Base-by-base conservation (phyloP, 2,888 invertebrate genomes). In the Eilema depressum region DNA sequence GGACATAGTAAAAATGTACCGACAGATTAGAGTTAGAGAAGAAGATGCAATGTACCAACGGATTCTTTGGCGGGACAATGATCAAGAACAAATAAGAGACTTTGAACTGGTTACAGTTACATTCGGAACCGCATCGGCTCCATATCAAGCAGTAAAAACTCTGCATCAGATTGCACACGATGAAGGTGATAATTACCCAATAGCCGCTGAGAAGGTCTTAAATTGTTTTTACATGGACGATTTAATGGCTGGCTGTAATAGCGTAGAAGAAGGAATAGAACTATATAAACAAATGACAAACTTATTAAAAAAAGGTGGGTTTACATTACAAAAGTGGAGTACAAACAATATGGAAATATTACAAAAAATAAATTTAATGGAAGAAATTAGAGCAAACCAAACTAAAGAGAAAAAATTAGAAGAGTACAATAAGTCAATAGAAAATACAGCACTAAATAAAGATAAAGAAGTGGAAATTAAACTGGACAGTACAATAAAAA, bases 111-210 rank as follows among this genome's bases (percentile, higher is more conserved):
- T 57, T 11, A 57, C 57, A 8, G 79, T 86, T 2, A 87, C 84
- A 0, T 86, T 86, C 37, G 85, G 84, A 0, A 86, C 83, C 0
- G 74, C 83, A 0, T 77, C 75, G 0, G 86, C 85, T 0, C 86
- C 86, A 7, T 85, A 82, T 62, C 66, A 84, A 10, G 86, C 86
- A 0, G 82, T 85, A 2, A 74, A 71, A 14, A 68, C 80, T 0
- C 30, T 89, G 5, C 80, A 85, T 10, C 84, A 87, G 68, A 10
- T 87, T 0, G 82, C 82, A 0, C 4, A 37, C 0, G 85, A 85
- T 69, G 77, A 85, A 30, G 78, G 75, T 1, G 33, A 41, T 0
- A 61, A 79, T 0, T 81, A 76, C 62, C 84, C 86, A 0, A 0
- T 69, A 7, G 84, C 82, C 3, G 68, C 82, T n/a, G 47, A 74